Evolutionary conservation across 2,888 invertebrate genomes (phyloP).

Genomic region (Lithodes maja): DNA sequence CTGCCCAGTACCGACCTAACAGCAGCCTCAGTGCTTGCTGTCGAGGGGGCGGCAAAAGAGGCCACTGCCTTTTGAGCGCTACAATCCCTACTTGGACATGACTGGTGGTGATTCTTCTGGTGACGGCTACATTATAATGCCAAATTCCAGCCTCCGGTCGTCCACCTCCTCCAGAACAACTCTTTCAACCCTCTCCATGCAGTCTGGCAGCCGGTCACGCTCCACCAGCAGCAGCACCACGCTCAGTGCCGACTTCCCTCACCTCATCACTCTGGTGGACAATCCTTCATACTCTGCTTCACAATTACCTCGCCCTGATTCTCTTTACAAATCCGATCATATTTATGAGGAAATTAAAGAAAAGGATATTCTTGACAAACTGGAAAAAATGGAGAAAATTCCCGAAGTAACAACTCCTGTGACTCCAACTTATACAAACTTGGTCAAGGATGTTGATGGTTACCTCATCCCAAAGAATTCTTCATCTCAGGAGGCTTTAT

Average conservation of each 20-base stretch:
- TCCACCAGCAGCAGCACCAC: conserved; percentile 57
- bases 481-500: conserved; percentile 18
- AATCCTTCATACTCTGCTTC: conserved; percentile 51
- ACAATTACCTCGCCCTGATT: conserved; percentile 25
- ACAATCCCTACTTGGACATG: conserved; percentile 66
- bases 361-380: conserved; percentile 41
- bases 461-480: conserved; percentile 65
- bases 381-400: conserved; percentile 58
- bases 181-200: conserved; percentile 67
- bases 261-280: conserved; percentile 20
- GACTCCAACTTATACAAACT: conserved; percentile 66
- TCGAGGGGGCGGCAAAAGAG: conserved; percentile 42
- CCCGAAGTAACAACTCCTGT: conserved; percentile 42
- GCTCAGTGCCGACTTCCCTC: conserved; percentile 33
- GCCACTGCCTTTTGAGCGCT: conserved; percentile 45
- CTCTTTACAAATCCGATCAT: conserved; percentile 59
- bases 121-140: conserved; percentile 57
- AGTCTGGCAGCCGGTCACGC: conserved; percentile 51
- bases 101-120: conserved; percentile 12
- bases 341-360: conserved; percentile 70
- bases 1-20: conserved; percentile 48
- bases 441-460: conserved; percentile 59
- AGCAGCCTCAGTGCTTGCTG: conserved; percentile 46
- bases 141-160: conserved; percentile 61
- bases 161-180: conserved; percentile 69